phyloP scores from a whole-genome alignment of 2,797 vertebrate species.

The Buphagus erythrorhynchus region DNA sequence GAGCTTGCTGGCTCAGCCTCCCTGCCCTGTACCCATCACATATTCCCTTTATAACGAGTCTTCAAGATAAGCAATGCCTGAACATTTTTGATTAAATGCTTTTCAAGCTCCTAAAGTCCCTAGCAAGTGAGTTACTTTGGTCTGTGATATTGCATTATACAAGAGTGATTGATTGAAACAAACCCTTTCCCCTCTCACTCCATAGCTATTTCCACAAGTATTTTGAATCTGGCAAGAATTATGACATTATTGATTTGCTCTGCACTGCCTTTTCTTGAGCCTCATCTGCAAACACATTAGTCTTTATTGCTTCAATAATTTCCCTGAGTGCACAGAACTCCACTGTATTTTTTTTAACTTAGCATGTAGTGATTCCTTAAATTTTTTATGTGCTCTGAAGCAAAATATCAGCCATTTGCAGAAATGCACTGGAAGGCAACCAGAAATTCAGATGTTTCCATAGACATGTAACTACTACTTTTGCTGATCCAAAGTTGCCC shows the following conservation, averaged over 20 bases:
- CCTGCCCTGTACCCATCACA: not conserved
- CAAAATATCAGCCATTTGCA: slow-evolving; percentile 54
- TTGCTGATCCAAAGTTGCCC: not conserved
- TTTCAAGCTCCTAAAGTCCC: slow-evolving; percentile 70
- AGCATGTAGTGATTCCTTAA: slow-evolving; percentile 71
- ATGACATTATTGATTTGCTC: slow-evolving; percentile 78
- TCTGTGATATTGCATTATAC: slow-evolving; percentile 39
- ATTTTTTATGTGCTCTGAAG: slow-evolving; percentile 76
- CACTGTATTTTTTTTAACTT: slow-evolving; percentile 66
- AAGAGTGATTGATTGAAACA: slow-evolving; percentile 54
- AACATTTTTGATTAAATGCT: slow-evolving; percentile 73
- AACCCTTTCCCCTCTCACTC: slow-evolving; percentile 54
- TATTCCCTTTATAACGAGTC: not conserved
- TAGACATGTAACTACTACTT: not conserved
- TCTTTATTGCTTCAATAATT: slow-evolving; percentile 82
- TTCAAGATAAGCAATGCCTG: slow-evolving; percentile 46
- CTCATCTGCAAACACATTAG: slow-evolving; percentile 79
- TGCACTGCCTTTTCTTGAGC: slow-evolving; percentile 55
- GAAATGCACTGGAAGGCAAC: slow-evolving; percentile 25
- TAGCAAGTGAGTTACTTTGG: slow-evolving; percentile 57
- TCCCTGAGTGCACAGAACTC: slow-evolving; percentile 72
- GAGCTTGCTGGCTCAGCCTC: not conserved
- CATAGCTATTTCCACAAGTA: slow-evolving; percentile 68
- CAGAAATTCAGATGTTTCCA: slow-evolving; percentile 25
- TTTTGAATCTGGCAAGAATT: slow-evolving; percentile 73